Evolutionary conservation across 2,113 vertebrate genomes (phyloP).

Genomic region (Acinonyx jubatus): DNA sequence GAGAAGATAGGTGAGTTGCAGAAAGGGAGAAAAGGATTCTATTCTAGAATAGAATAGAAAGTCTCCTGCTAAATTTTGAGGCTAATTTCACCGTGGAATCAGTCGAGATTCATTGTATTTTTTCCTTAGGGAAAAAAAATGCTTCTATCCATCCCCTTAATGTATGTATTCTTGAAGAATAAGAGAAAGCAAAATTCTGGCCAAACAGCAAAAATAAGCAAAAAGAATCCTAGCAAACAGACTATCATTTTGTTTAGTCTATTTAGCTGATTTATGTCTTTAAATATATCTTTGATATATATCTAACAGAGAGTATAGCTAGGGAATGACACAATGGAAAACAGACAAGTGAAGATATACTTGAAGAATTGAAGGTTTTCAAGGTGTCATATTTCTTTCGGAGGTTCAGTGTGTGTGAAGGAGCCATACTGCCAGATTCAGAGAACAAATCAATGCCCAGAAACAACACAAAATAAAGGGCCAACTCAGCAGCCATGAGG

Average conservation of each 20-base stretch:
- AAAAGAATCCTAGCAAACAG: not conserved
- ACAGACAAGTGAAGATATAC: not conserved
- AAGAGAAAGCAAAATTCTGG: constrained; percentile 15
- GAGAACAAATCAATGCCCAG: not conserved
- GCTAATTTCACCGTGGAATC: not conserved
- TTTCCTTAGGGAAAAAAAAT: not conserved
- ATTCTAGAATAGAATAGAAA: too few relatives aligned
- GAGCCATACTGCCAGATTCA: not conserved
- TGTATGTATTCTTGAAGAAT: not conserved
- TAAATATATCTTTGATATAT: not conserved
- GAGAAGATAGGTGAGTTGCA: not conserved
- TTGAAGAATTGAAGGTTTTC: not conserved
- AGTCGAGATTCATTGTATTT: not conserved
- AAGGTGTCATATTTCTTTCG: not conserved
- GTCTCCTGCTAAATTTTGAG: not conserved
- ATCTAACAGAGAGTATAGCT: not conserved
- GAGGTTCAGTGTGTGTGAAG: not conserved
- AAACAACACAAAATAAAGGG: not conserved
- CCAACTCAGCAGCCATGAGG: not conserved
- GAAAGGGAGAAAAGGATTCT: not conserved
- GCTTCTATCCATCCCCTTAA: not conserved
- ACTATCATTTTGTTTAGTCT: not conserved
- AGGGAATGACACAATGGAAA: not conserved
- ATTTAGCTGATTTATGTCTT: not conserved
- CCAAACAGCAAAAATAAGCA: not conserved